A percentile compares a stretch with the other conserved stretches of the same genome.
Conservation (phyloP, 2,797 vertebrate genomes). For the Menidia menidia region DNA sequence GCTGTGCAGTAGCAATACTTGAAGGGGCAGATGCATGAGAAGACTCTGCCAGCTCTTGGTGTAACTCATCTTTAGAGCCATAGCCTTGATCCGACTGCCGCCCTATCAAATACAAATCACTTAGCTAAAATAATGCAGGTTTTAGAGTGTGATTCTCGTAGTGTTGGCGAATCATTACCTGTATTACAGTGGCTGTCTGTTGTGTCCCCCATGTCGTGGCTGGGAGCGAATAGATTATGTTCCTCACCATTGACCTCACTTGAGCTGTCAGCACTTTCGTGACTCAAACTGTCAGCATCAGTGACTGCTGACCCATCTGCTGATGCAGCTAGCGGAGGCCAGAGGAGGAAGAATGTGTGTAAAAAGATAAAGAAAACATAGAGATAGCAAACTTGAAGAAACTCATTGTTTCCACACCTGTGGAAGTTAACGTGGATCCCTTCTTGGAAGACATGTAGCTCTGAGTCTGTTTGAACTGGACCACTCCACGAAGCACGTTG, state of each 20-base stretch:
- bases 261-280: constrained; percentile 89
- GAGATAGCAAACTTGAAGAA: background rate
- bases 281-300: constrained; percentile 90
- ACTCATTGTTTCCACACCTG: constrained; percentile 79
- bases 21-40: constrained; percentile 52
- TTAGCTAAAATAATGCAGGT: background rate
- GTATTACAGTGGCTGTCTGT: constrained; percentile 86
- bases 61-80: constrained; percentile 91
- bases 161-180: constrained; percentile 79
- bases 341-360: background rate
- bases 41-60: constrained; percentile 81
- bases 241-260: constrained; percentile 88
- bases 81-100: constrained; percentile 91
- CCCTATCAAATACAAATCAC: constrained; percentile 70
- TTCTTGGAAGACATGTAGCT: constrained; percentile 71
- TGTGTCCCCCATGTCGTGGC: constrained; percentile 84
- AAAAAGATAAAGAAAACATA: background rate
- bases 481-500: constrained; percentile 90
- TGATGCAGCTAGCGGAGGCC: constrained; percentile 45
- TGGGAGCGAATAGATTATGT: constrained; percentile 84
- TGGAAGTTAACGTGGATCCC: constrained; percentile 61
- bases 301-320: constrained; percentile 67
- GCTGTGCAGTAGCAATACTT: constrained; percentile 69
- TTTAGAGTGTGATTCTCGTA: constrained; percentile 37
- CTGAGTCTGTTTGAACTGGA: constrained; percentile 90